Conservation (phyloP, 2,888 invertebrate genomes). For the Drosophila flavopinicola region DNA sequence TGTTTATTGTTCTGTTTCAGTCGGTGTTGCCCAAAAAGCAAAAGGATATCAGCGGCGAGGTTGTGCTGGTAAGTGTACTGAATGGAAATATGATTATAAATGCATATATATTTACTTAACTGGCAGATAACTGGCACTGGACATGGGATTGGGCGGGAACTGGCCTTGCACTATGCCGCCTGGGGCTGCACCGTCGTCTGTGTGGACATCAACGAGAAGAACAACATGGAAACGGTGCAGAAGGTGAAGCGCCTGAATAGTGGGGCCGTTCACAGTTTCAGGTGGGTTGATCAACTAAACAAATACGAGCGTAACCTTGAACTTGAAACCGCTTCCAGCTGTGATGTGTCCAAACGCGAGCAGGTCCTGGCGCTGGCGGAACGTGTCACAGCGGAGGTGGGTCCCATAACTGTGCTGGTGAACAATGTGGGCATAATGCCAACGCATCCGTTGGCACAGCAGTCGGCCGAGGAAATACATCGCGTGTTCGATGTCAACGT, state of each 20-base stretch:
- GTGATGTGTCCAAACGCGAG: constrained; percentile 90
- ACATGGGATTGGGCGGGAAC: constrained; percentile 92
- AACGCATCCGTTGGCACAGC: constrained; percentile 88
- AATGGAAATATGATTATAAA: no score
- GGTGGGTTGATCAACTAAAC: constrained; percentile 75
- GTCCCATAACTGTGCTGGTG: constrained; percentile 90
- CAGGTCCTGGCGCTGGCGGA: constrained; percentile 88
- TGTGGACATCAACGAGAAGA: constrained; percentile 90
- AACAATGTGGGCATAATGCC: constrained; percentile 96
- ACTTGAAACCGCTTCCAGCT: constrained; percentile 84
- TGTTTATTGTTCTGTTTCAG: constrained; percentile 58
- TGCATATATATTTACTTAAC: no score
- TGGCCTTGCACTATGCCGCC: constrained; percentile 89
- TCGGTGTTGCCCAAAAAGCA: constrained; percentile 83
- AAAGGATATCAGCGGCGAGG: constrained; percentile 90
- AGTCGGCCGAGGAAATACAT: constrained; percentile 89
- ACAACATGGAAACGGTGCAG: constrained; percentile 88
- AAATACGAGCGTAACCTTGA: not conserved
- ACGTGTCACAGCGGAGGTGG: constrained; percentile 88
- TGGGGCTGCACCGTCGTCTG: constrained; percentile 90
- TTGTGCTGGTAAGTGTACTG: constrained; percentile 88
- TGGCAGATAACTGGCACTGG: constrained; percentile 92
- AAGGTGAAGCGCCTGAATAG: constrained; percentile 85
- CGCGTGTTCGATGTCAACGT: constrained; percentile 91
- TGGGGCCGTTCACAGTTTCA: constrained; percentile 84